Base-by-base conservation (phyloP, 2,113 vertebrate species). In the Ammodytes dubius region DNA sequence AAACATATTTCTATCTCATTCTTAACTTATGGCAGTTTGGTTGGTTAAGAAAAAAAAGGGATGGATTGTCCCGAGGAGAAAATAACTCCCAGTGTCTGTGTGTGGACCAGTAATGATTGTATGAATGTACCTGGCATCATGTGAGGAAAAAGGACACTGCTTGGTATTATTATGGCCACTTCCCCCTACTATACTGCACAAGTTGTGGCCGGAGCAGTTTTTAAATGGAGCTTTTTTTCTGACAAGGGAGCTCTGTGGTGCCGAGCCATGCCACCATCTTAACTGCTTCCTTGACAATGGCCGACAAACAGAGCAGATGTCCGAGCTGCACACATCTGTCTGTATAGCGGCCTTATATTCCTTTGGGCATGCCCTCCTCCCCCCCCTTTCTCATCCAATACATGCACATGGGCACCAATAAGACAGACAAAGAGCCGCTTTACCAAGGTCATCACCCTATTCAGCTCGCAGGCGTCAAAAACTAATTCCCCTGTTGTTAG, bases 271-370 rank as follows among this genome's bases (percentile, higher is more conserved):
- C 81, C 90, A 89, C 89, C 88, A 91, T 93, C 90, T 95, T 92
- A 94, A 93, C 90, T 54, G 89, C 88, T 90, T 93, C 79, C 87
- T 81, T 89, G 89, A 93, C 91, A 93, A 93, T 92, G 86, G 88
- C 85, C 79, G 69, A 86, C 86, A 87, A 27, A 91, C 79, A 42
- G 87, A 90, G 91, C 91, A 92, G 92, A 92, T 92, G 92, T 91
- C 91, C 88, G 58, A 49, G 75, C 84, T 85, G 88, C 75, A 64
- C 91, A 93, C 93, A 93, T 94, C 93, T 94, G 93, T 27, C 27
- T 27, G 27, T 27, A 27, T 88, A 93, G 84, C 7, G 70, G 79
- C 84, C 85, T 85, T 87, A 76, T 81, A 87, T 57, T 88, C 82
- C 86, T 78, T 45, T 70, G 81, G 74, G 64, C 83, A 45, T 69